Evolutionary conservation across 2,888 invertebrate species (phyloP).

Genomic region (Platycheirus albimanus): DNA sequence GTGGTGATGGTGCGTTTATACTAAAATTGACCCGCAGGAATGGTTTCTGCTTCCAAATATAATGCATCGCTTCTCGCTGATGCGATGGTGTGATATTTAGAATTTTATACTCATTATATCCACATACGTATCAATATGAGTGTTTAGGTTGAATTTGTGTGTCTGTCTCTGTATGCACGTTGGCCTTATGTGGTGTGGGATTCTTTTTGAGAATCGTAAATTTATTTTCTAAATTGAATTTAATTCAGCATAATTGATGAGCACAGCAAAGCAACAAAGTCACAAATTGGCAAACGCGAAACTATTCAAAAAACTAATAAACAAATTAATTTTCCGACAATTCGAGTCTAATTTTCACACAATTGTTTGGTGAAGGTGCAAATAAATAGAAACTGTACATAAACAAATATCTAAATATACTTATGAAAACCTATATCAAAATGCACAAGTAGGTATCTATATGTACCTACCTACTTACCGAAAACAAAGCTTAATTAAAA

Average conservation of each 20-base stretch:
- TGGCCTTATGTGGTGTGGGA: neutral
- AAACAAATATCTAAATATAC: neutral
- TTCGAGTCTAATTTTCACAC: constrained; percentile 14
- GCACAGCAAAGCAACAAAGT: constrained; percentile 8
- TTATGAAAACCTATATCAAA: too few species aligned
- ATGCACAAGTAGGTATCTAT: too few species aligned
- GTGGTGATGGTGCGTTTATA: constrained; percentile 48
- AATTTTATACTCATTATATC: constrained; percentile 8
- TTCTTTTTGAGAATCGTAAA: constrained; percentile 41
- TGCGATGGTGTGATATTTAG: constrained; percentile 32
- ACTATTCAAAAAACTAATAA: constrained; percentile 71
- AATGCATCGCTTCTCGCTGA: neutral
- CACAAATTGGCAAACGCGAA: constrained; percentile 44
- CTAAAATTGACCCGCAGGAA: constrained; percentile 66
- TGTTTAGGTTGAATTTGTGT: too few species aligned
- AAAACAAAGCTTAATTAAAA: too few species aligned
- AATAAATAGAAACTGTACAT: neutral
- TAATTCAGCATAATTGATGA: constrained; percentile 70
- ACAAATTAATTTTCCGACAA: constrained; percentile 55
- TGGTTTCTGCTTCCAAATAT: constrained; percentile 41
- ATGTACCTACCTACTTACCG: too few species aligned
- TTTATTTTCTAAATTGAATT: constrained; percentile 66
- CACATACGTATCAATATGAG: neutral
- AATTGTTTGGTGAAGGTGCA: constrained; percentile 1
- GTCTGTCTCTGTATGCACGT: neutral